Evolutionary conservation across 2,888 invertebrate species (phyloP).

Genomic region (Cynaeus angustus): DNA sequence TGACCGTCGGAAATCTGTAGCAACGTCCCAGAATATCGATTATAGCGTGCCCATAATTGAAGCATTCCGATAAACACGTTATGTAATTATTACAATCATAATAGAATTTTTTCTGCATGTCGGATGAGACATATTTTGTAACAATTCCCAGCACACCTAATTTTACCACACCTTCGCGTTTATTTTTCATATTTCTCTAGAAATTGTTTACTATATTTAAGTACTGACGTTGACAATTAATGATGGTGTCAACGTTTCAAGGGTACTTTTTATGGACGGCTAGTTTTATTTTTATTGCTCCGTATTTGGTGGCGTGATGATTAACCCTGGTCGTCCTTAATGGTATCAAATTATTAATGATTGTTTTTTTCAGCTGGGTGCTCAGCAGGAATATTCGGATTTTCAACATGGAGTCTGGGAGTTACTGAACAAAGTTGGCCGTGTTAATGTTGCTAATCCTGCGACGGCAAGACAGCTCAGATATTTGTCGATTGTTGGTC

Average conservation of each 20-base stretch:
- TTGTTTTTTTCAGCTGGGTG: conserved; percentile 78
- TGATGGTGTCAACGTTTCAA: too few species aligned
- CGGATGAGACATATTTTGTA: conserved; percentile 1
- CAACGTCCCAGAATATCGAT: background rate
- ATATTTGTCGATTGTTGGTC: conserved; percentile 86
- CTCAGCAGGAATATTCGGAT: conserved; percentile 86
- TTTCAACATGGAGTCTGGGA: conserved; percentile 88
- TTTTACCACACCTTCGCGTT: conserved; percentile 12
- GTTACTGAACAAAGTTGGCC: conserved; percentile 81
- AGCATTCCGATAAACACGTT: background rate
- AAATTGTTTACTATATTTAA: conserved; percentile 4
- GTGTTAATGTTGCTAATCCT: conserved; percentile 80
- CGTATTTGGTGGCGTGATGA: background rate
- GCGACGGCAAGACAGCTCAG: conserved; percentile 82
- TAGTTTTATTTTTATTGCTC: background rate
- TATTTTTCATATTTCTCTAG: background rate
- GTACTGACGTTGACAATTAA: background rate
- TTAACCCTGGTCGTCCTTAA: conserved; percentile 18
- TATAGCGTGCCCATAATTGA: background rate
- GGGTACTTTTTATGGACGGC: background rate
- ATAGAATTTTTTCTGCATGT: conserved; percentile 1
- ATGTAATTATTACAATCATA: too few species aligned
- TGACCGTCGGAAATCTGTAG: conserved; percentile 8
- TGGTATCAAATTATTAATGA: conserved; percentile 11
- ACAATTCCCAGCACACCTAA: background rate